Percentiles rank a stretch among this genome's conserved stretches.
Conservation (phyloP, 2,888 invertebrate genomes). For the Actias luna region DNA sequence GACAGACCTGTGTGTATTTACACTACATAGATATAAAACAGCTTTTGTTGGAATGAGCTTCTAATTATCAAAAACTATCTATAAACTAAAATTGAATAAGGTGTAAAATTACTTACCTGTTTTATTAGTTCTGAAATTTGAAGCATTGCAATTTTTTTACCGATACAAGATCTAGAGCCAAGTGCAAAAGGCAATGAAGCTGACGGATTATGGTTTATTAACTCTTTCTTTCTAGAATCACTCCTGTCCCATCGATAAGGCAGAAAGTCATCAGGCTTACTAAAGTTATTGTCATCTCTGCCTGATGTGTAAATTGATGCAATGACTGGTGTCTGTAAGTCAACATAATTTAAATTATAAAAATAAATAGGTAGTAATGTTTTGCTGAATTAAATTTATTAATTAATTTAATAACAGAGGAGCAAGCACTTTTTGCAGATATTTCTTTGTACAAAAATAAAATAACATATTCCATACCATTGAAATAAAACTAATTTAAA, state of each 20-base stretch:
- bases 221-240: conserved; percentile 63
- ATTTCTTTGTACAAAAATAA: no score
- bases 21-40: no score
- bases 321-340: conserved; percentile 86
- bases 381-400: neutral
- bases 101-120: conserved; percentile 68
- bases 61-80: neutral
- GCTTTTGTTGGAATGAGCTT: neutral
- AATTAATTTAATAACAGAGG: neutral
- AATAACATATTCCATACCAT: neutral
- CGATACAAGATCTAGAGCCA: conserved; percentile 91
- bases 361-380: neutral
- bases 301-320: conserved; percentile 94
- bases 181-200: conserved; percentile 92
- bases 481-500: no score
- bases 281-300: conserved; percentile 86
- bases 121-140: conserved; percentile 86
- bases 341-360: neutral
- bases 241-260: conserved; percentile 90
- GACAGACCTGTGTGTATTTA: no score
- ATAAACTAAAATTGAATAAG: neutral
- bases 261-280: conserved; percentile 84
- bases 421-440: neutral
- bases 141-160: conserved; percentile 89
- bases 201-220: conserved; percentile 79